These are phyloP conservation scores for Chaetodon trifasciatus DNA, from an alignment of 2,797 vertebrate species.

Conservation along the genomic window DNA sequence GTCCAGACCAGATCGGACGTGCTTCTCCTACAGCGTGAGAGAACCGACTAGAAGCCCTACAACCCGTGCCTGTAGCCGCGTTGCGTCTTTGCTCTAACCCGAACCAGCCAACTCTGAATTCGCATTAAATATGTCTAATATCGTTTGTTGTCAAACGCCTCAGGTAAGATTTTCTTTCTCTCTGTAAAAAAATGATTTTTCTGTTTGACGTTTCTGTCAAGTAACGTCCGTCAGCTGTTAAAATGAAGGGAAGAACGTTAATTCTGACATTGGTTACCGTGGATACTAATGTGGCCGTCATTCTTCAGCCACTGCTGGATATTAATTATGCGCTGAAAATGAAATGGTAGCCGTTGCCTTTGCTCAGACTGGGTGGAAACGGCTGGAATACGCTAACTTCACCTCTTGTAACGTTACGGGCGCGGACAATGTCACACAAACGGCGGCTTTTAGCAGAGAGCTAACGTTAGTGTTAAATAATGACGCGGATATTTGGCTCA, in stretches of 20 bases:
- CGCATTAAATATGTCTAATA: slow-evolving; percentile 88
- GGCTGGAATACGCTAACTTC: not conserved
- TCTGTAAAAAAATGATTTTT: not conserved
- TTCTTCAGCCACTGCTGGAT: rapidly evolving
- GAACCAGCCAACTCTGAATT: slow-evolving; percentile 81
- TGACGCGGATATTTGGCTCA: not conserved
- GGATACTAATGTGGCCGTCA: rapidly evolving
- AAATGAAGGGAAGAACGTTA: not conserved
- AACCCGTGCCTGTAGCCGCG: slow-evolving; percentile 59
- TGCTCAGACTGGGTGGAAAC: not conserved
- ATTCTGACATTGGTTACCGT: not conserved
- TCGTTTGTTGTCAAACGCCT: slow-evolving; percentile 83
- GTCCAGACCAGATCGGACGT: slow-evolving; percentile 33
- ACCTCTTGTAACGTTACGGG: not conserved
- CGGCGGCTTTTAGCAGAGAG: slow-evolving; percentile 17
- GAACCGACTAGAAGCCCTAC: not conserved
- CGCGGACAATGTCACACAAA: slow-evolving; percentile 42
- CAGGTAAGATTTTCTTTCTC: slow-evolving; percentile 79
- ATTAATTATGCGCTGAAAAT: not conserved
- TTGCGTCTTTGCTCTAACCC: slow-evolving; percentile 61
- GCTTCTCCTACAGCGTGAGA: not conserved
- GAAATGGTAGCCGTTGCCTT: not conserved
- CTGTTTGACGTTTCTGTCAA: slow-evolving; percentile 13
- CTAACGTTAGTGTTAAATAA: not conserved
- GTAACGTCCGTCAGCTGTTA: not conserved